Percentiles rank a stretch among this genome's conserved stretches.
Evolutionary conservation across 2,797 vertebrate species (phyloP).

Genomic region (Enteromius treurensis): DNA sequence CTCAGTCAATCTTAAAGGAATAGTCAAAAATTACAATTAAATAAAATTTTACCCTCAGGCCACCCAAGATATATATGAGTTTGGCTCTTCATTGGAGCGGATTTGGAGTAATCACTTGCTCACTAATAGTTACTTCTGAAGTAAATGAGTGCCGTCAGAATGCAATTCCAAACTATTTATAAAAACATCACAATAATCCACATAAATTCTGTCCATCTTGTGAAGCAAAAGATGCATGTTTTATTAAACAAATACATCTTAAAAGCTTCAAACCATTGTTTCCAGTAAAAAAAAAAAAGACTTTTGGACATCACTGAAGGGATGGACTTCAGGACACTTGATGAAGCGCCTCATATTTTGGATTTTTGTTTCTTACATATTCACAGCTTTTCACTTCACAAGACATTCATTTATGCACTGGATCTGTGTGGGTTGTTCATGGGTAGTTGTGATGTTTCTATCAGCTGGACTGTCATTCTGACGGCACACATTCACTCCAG

Average conservation of each 20-base stretch:
- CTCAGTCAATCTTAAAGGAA: background rate
- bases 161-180: background rate
- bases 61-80: background rate
- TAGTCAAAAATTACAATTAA: background rate
- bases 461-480: background rate
- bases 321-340: too few relatives aligned
- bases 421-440: background rate
- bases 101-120: background rate
- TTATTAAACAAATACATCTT: background rate
- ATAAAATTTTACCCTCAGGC: background rate
- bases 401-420: background rate
- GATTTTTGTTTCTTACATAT: background rate
- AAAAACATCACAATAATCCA: background rate
- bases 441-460: background rate
- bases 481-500: background rate
- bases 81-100: background rate
- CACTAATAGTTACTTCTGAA: background rate
- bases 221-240: background rate
- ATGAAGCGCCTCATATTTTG: too few relatives aligned
- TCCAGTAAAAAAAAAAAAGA: background rate
- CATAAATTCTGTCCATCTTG: background rate
- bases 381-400: background rate
- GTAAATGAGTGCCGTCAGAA: background rate
- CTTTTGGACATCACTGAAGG: too few relatives aligned
- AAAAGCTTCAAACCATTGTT: background rate